phyloP scores from a whole-genome alignment of 2,113 vertebrate species.

The Arvicanthis niloticus region DNA sequence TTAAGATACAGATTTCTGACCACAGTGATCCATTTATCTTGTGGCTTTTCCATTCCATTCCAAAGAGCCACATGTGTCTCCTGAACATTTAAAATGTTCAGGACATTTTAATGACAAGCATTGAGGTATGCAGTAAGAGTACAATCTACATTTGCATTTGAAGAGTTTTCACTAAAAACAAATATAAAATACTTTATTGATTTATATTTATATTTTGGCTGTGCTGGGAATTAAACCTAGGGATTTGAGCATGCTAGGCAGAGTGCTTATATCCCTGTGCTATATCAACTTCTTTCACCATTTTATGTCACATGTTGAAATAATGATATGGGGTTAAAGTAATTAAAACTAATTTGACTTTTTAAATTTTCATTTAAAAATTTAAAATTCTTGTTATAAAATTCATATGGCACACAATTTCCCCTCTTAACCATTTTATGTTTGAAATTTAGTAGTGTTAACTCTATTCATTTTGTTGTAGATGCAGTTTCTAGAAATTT shows the following conservation, averaged over 20 bases:
- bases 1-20: slow-evolving; percentile 36
- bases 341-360: slow-evolving; percentile 15
- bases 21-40: neutral
- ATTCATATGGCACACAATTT: neutral
- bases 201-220: neutral
- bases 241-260: neutral
- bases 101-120: neutral
- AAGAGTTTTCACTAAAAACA: neutral
- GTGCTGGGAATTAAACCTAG: neutral
- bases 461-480: neutral
- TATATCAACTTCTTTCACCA: neutral
- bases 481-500: neutral
- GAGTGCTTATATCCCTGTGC: neutral
- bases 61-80: neutral
- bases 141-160: neutral
- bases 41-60: neutral
- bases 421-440: neutral
- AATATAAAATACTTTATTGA: neutral
- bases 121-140: neutral
- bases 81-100: neutral
- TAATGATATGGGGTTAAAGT: slow-evolving; percentile 16
- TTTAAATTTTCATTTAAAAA: neutral
- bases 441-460: slow-evolving; percentile 22
- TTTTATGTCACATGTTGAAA: neutral
- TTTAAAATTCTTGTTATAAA: neutral